Base-by-base conservation (phyloP, 2,797 vertebrate genomes). In the Denticeps clupeoides region DNA sequence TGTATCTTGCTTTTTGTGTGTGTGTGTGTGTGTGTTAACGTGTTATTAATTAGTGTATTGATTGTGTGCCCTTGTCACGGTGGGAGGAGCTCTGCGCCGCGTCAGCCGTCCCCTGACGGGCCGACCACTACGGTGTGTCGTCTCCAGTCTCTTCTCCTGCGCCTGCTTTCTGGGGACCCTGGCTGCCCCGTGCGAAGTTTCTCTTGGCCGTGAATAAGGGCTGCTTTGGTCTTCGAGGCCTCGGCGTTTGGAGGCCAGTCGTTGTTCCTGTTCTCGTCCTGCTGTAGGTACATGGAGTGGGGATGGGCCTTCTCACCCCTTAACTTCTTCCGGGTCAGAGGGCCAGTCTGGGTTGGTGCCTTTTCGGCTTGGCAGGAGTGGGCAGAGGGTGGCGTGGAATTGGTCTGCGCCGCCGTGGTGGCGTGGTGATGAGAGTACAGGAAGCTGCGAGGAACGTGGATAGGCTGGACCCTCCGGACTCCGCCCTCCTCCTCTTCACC, bases 51-150 rank as follows among this genome's bases (percentile, higher is more conserved):
- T n/a, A n/a, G n/a, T n/a, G n/a, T n/a, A n/a, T n/a, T n/a, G n/a
- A n/a, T n/a, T n/a, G n/a, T n/a, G 26, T 42, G 25, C 32, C 44
- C 45, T 27, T 33, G 10, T 60, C 37, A 40, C 33, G 7, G 47
- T 55, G 41, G 11, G 35, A 25, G 27, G 4, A 35, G 33, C 32
- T 2, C 24, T 33, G 10, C 15, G 13, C 37, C 29, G 48, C 21
- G 3, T 61, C 45, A 65, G 18, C 32, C 46, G 18, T 63, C 56
- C 11, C 24, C 56, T 10, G 43, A 48, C 5, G 55, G 43, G 28
- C 35, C 53, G 31, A 92, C 84, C 32, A 91, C 74, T 37, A 93
- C 84, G 0, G 90, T 93, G 76, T 95, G 88, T 9, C 86, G 84
- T 1, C 88, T 81, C 85, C 85, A 89, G 33, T 79, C 82, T 69